Percentiles rank a stretch among this genome's conserved stretches.
These are phyloP conservation scores for Conistra vaccinii DNA, from an alignment of 2,888 invertebrate species.

Conservation along the genomic window DNA sequence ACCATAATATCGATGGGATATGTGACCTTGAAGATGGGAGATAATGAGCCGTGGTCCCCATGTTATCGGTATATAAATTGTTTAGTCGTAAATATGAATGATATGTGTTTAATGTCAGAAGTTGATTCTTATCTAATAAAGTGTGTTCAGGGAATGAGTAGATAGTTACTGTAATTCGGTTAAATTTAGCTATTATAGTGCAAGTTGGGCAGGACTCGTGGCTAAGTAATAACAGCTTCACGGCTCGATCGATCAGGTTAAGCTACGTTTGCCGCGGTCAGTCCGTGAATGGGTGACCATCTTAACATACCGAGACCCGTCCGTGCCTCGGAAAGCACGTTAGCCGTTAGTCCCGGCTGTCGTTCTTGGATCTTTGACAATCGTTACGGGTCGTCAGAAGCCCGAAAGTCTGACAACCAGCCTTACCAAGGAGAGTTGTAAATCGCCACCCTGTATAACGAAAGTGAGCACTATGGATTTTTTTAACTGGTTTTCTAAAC, in stretches of 20 bases:
- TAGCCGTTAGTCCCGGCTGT: no score
- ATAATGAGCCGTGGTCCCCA: slow-evolving; percentile 30
- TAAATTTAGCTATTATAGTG: neutral
- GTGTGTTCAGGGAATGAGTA: neutral
- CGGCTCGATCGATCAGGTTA: no score
- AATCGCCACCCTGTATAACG: neutral
- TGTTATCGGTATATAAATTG: slow-evolving; percentile 10
- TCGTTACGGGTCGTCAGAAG: no score
- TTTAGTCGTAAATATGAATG: slow-evolving; percentile 9
- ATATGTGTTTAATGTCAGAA: neutral
- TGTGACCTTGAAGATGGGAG: slow-evolving; percentile 36
- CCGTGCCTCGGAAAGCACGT: no score
- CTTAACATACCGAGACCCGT: no score
- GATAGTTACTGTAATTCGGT: neutral
- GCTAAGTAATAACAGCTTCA: no score
- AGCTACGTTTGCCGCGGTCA: no score
- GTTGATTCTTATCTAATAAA: neutral
- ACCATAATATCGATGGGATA: slow-evolving; percentile 61
- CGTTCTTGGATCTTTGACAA: no score
- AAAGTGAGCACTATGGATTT: neutral
- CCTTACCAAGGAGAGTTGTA: no score
- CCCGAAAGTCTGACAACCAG: no score
- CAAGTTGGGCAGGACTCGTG: no score
- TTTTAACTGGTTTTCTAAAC: neutral
- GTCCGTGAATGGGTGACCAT: no score